Percentiles rank a stretch among this genome's conserved stretches.
These are phyloP conservation scores for Lophotis ruficrista DNA, from an alignment of 2,113 vertebrate genomes.

Conservation along the genomic window DNA sequence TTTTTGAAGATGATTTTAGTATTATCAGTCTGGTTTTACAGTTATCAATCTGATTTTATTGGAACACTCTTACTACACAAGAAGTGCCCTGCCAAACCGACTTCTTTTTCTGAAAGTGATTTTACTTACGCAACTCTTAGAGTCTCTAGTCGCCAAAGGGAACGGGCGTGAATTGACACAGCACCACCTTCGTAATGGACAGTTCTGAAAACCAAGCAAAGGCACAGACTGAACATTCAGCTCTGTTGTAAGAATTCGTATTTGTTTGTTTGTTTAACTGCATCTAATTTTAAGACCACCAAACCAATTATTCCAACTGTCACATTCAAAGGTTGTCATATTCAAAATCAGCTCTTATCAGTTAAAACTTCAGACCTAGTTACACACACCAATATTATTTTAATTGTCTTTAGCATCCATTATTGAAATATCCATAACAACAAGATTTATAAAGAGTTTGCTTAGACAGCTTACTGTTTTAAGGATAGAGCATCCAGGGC, in stretches of 20 bases:
- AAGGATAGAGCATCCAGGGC: background rate
- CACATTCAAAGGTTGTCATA: background rate
- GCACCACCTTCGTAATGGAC: conserved; percentile 96
- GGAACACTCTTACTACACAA: background rate
- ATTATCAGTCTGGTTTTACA: background rate
- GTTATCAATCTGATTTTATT: background rate
- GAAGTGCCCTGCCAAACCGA: background rate
- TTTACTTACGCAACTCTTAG: conserved; percentile 94
- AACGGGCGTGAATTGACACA: conserved; percentile 92
- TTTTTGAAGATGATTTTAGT: background rate
- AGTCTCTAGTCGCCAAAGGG: conserved; percentile 94
- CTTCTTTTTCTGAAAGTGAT: background rate
- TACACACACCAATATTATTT: background rate
- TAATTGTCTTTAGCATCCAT: background rate
- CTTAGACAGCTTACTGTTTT: background rate
- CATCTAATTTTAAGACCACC: background rate
- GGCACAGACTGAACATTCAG: background rate
- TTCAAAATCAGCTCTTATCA: background rate
- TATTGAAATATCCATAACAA: background rate
- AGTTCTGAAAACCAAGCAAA: conserved; percentile 76
- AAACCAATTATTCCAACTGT: background rate
- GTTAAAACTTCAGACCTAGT: background rate
- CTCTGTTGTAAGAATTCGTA: background rate
- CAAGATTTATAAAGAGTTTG: background rate
- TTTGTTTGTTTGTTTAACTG: background rate